Base-by-base conservation (phyloP, 2,888 invertebrate genomes). In the Nephrotoma guestfalica region DNA sequence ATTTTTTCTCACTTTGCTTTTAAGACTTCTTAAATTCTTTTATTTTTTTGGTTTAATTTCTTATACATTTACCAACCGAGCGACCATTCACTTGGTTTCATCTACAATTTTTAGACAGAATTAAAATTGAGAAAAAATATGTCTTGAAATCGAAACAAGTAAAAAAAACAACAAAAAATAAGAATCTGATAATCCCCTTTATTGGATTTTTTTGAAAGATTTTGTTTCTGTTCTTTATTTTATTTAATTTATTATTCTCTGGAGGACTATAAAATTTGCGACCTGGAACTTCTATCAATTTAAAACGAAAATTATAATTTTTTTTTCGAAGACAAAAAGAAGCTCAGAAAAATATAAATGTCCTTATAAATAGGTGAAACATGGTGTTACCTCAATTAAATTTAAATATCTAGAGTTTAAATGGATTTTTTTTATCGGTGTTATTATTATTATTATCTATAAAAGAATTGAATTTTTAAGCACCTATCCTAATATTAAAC, bases 181-280 rank as follows among this genome's bases (percentile, higher is more conserved):
- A 84, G 84, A 84, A 84, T 84, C 84, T 84, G 84, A 41, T 84
- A 84, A 84, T 84, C 84, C 84, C 84, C 84, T 84, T 41, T 84
- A 41, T 84, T 84, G 84, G 84, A 84, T 84, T 84, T 84, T 47
- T 84, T 84, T 84, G 84, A 42, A 42, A 84, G 41, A 84, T 84
- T 84, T 71, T 71, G 9, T 71, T 71, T 71, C 51, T 57, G 15
- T 57, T 57, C 3, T 30, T 71, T 71, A 30, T 71, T 51, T 15
- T 51, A 5, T 83, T 84, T 41, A 84, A 84, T 84, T 84, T 84
- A 84, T 84, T 84, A 84, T 84, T 84, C 84, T 41, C 84, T n/a
- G n/a, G 84, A 84, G 84, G 15, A 84, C 84, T 84, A 84, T 84
- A 84, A 84, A 84, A 84, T 84, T 84, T 84, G 84, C 84, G 84